A percentile compares a stretch with the other conserved stretches of the same genome.
phyloP scores from a whole-genome alignment of 2,888 invertebrate genomes.

The Eristalis arbustorum region DNA sequence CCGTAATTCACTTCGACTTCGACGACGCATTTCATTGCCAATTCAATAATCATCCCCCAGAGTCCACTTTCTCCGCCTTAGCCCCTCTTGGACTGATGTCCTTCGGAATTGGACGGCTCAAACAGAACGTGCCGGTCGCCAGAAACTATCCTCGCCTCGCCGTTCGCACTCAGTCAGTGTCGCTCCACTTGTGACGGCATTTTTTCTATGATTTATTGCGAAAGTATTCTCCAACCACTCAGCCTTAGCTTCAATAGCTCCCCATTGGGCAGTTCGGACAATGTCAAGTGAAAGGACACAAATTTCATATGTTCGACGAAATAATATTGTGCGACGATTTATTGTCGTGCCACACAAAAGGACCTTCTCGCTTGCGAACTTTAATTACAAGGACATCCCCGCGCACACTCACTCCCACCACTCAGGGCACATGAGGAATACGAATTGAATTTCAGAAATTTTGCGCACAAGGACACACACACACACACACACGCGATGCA shows the following conservation, averaged over 20 bases:
- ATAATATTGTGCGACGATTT: conserved; percentile 36
- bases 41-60: neutral
- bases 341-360: conserved; percentile 25
- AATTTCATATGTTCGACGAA: conserved; percentile 19
- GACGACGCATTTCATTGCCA: neutral
- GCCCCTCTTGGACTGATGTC: neutral
- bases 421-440: neutral
- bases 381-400: neutral
- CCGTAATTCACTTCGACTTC: neutral
- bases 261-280: conserved; percentile 21
- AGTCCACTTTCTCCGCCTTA: neutral
- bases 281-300: conserved; percentile 37
- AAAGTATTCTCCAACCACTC: neutral
- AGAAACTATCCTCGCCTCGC: neutral
- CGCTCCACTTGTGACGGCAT: neutral
- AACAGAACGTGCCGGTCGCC: neutral
- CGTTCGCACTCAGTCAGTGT: neutral
- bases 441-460: conserved; percentile 41
- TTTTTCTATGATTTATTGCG: neutral
- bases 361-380: conserved; percentile 7
- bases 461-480: conserved; percentile 10
- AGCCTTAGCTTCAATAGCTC: neutral
- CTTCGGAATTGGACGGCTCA: neutral
- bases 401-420: too few species aligned
- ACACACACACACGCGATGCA: neutral